A percentile compares a stretch with the other conserved stretches of the same genome.
Conservation (phyloP, 2,888 invertebrate species). For the Chironomus riparius region DNA sequence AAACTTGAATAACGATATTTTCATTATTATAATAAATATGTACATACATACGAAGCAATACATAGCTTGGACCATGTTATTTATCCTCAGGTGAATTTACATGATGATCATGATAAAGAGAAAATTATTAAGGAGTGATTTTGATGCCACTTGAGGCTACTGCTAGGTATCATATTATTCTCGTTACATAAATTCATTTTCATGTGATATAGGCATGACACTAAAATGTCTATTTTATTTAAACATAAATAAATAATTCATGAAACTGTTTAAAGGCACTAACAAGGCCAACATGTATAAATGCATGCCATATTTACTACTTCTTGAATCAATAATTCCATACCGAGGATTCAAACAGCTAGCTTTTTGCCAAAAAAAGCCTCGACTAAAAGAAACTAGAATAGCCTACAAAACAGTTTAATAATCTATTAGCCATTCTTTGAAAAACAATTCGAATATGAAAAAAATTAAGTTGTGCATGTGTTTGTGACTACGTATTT, state of each 20-base stretch:
- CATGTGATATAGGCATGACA: too few species aligned
- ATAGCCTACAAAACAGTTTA: neutral
- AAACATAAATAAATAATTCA: too few species aligned
- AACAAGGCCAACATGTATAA: neutral
- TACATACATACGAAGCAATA: too few species aligned
- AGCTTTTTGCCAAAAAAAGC: neutral
- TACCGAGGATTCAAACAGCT: neutral
- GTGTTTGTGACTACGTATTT: neutral
- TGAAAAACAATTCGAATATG: neutral
- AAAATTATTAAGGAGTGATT: neutral
- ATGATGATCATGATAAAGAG: too few species aligned
- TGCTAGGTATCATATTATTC: neutral
- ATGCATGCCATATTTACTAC: neutral
- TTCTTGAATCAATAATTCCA: neutral
- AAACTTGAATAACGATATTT: too few species aligned
- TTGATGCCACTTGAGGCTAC: neutral
- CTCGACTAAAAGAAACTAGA: neutral
- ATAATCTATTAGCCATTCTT: constrained; percentile 2
- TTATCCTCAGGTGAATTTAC: too few species aligned
- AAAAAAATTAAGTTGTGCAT: neutral
- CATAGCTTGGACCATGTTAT: too few species aligned
- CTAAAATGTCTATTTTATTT: too few species aligned
- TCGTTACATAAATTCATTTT: neutral
- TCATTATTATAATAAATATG: too few species aligned
- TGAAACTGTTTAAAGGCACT: neutral